A percentile compares a stretch with the other conserved stretches of the same genome.
phyloP scores from a whole-genome alignment of 1,140 invertebrate genomes.

The Belonocnema kinseyi region DNA sequence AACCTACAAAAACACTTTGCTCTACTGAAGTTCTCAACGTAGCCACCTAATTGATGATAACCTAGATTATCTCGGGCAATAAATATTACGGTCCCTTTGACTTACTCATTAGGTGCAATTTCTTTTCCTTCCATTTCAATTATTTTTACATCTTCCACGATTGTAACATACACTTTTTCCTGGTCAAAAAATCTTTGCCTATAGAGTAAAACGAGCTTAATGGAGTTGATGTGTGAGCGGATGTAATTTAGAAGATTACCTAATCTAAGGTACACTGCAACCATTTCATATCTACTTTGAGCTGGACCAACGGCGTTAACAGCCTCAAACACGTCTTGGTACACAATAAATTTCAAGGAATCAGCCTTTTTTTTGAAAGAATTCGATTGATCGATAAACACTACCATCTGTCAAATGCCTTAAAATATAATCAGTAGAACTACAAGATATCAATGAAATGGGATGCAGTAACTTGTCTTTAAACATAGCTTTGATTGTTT shows the following conservation, averaged over 20 bases:
- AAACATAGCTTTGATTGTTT: constrained; percentile 45
- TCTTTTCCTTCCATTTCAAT: constrained; percentile 57
- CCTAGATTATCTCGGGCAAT: constrained; percentile 35
- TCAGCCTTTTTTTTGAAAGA: constrained; percentile 55
- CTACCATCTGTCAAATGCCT: constrained; percentile 56
- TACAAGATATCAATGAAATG: constrained; percentile 36
- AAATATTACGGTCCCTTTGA: constrained; percentile 53
- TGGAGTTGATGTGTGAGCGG: constrained; percentile 53
- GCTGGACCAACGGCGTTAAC: constrained; percentile 54
- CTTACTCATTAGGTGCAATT: constrained; percentile 23
- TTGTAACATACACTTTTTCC: constrained; percentile 47
- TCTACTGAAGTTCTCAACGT: too few species aligned
- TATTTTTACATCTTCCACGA: constrained; percentile 58
- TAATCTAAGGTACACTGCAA: constrained; percentile 61
- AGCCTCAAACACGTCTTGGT: constrained; percentile 64
- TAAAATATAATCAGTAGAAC: constrained; percentile 40
- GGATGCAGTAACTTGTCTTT: too few species aligned
- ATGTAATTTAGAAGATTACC: constrained; percentile 47
- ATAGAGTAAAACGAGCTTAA: constrained; percentile 57
- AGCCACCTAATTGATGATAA: too few species aligned
- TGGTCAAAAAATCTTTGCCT: constrained; percentile 56
- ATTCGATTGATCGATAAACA: constrained; percentile 52
- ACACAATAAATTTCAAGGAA: constrained; percentile 59
- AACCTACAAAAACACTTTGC: too few species aligned
- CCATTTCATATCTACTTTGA: constrained; percentile 60